A percentile compares a stretch with the other conserved stretches of the same genome.
phyloP scores from a whole-genome alignment of 1,140 invertebrate species.

The Bradynema listronoti region DNA sequence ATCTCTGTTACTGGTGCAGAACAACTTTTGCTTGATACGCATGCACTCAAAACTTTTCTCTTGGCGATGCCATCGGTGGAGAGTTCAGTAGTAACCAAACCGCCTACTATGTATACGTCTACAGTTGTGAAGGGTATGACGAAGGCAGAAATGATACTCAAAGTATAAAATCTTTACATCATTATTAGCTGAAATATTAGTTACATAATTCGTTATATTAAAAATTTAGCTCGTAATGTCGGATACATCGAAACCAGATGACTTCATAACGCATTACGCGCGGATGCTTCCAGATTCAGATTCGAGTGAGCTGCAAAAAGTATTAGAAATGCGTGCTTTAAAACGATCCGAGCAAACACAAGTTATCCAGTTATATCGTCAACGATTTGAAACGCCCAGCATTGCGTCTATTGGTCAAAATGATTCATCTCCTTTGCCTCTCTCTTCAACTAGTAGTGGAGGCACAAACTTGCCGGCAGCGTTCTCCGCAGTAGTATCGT shows the following conservation, averaged over 20 bases:
- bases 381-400: not conserved
- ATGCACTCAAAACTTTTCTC: slow-evolving; percentile 91
- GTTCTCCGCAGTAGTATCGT: slow-evolving; percentile 41
- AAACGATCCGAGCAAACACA: slow-evolving; percentile 45
- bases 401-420: not conserved
- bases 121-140: slow-evolving; percentile 94
- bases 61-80: slow-evolving; percentile 86
- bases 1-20: slow-evolving; percentile 82
- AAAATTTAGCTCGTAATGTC: slow-evolving; percentile 73
- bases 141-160: slow-evolving; percentile 94
- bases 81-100: slow-evolving; percentile 64
- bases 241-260: slow-evolving; percentile 69
- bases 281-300: slow-evolving; percentile 84
- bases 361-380: slow-evolving; percentile 29
- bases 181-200: not conserved
- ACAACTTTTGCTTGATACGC: slow-evolving; percentile 91
- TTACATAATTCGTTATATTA: not conserved
- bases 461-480: slow-evolving; percentile 52
- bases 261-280: slow-evolving; percentile 81
- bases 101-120: slow-evolving; percentile 66
- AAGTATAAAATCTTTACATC: slow-evolving; percentile 67
- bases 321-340: slow-evolving; percentile 84
- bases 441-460: slow-evolving; percentile 42
- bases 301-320: slow-evolving; percentile 82
- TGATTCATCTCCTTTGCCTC: slow-evolving; percentile 42